Conservation (phyloP, 2,888 invertebrate species). For the Agriopis aurantiaria region DNA sequence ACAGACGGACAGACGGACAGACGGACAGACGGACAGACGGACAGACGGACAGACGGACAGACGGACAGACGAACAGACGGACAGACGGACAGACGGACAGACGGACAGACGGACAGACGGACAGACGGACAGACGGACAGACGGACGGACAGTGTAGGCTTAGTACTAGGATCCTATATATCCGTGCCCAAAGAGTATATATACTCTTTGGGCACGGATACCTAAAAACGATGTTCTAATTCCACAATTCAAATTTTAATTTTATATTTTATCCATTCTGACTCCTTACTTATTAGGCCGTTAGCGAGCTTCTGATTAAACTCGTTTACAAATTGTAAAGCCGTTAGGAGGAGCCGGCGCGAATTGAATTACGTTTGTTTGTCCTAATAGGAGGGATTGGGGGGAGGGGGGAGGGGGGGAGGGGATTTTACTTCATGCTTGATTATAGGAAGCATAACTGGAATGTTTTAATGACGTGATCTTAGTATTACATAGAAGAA, state of each 20-base stretch:
- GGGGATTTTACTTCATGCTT: slow-evolving; percentile 5
- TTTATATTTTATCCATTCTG: slow-evolving; percentile 17
- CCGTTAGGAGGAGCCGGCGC: slow-evolving; percentile 38
- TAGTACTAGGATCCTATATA: too few species aligned
- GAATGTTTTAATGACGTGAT: slow-evolving; percentile 33
- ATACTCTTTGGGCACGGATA: too few species aligned
- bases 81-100: too few species aligned
- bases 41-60: too few species aligned
- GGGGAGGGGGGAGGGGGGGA: too few species aligned
- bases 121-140: too few species aligned
- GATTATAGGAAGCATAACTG: slow-evolving; percentile 28
- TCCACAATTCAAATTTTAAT: slow-evolving; percentile 18
- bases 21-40: too few species aligned
- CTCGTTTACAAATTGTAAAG: slow-evolving; percentile 45
- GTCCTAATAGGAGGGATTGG: slow-evolving; percentile 41
- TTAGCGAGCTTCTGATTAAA: slow-evolving; percentile 48
- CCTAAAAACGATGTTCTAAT: background rate
- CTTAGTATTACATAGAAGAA: background rate
- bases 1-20: too few species aligned
- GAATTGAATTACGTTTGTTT: slow-evolving; percentile 52
- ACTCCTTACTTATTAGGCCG: slow-evolving; percentile 29
- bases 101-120: too few species aligned
- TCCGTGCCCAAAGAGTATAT: too few species aligned
- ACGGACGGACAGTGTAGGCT: too few species aligned
- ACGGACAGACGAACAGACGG: too few species aligned